A percentile compares a stretch with the other conserved stretches of the same genome.
These are phyloP conservation scores for Pristionchus mayeri DNA, from an alignment of 2,888 invertebrate species.

Conservation along the genomic window DNA sequence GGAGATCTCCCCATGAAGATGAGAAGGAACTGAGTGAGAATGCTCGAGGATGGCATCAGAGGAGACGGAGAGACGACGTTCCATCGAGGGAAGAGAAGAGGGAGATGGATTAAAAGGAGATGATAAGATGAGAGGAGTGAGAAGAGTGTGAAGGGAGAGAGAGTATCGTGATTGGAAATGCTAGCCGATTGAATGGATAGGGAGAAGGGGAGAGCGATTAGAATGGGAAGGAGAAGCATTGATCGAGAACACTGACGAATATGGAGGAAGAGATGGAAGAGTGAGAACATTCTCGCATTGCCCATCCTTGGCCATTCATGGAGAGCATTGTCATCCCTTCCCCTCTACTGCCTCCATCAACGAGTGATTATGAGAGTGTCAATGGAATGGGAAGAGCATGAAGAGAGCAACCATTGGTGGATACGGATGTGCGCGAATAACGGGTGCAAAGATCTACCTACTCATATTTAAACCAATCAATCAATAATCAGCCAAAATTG, in stretches of 20 bases:
- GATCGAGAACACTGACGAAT: background rate
- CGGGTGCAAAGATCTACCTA: too few species aligned
- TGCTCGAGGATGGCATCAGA: slow-evolving; percentile 45
- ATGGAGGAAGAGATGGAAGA: background rate
- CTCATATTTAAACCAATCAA: too few species aligned
- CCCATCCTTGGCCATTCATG: background rate
- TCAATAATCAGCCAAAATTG: too few species aligned
- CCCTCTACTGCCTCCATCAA: background rate
- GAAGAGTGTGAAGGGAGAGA: background rate
- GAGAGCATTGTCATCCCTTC: background rate
- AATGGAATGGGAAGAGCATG: background rate
- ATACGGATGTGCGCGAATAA: background rate
- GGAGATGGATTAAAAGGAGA: background rate
- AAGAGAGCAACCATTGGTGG: background rate
- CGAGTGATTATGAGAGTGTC: background rate
- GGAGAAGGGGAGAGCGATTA: slow-evolving; percentile 11
- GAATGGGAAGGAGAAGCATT: background rate
- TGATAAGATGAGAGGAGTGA: slow-evolving; percentile 30
- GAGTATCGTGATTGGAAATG: slow-evolving; percentile 32
- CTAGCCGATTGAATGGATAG: slow-evolving; percentile 41
- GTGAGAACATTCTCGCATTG: background rate
- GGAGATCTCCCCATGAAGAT: background rate
- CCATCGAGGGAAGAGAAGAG: slow-evolving; percentile 1
- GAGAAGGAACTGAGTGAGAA: background rate
- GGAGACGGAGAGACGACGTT: slow-evolving; percentile 38